phyloP scores from a whole-genome alignment of 2,888 invertebrate genomes.

The Blera fallax region DNA sequence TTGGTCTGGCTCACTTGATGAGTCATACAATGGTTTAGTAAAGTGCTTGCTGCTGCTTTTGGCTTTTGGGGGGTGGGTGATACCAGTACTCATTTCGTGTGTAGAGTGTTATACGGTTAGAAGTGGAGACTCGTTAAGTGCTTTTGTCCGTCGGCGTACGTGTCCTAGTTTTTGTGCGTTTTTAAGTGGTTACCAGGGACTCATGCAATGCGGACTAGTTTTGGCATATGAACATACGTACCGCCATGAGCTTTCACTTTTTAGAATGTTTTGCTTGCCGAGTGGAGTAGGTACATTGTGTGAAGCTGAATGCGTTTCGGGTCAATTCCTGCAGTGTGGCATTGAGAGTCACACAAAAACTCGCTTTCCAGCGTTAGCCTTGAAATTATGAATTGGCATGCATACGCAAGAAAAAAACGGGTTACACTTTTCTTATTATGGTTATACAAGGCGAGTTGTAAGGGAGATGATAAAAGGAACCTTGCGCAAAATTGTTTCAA shows the following conservation, averaged over 20 bases:
- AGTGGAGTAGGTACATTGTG: not conserved
- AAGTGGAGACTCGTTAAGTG: constrained; percentile 53
- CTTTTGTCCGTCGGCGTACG: constrained; percentile 44
- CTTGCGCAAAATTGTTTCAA: no score
- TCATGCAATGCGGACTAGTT: constrained; percentile 6
- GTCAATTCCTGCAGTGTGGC: constrained; percentile 24
- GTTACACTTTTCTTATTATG: no score
- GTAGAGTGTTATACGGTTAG: constrained; percentile 34
- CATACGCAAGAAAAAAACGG: not conserved
- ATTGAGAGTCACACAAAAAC: constrained; percentile 15
- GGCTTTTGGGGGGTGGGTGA: constrained; percentile 26
- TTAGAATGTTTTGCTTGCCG: not conserved
- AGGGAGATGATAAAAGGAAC: no score
- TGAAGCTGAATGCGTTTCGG: not conserved
- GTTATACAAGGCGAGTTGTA: not conserved
- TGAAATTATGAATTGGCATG: not conserved
- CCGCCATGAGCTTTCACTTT: constrained; percentile 13
- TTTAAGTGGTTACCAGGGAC: constrained; percentile 25
- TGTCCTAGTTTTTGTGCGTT: constrained; percentile 50
- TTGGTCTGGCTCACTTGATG: constrained; percentile 57
- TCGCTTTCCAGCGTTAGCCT: not conserved
- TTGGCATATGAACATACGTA: not conserved
- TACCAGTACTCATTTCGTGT: constrained; percentile 44
- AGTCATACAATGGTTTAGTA: constrained; percentile 59
- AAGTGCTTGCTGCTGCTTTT: constrained; percentile 57